phyloP scores from a whole-genome alignment of 2,113 vertebrate genomes.

The Leptocoma aspasia region DNA sequence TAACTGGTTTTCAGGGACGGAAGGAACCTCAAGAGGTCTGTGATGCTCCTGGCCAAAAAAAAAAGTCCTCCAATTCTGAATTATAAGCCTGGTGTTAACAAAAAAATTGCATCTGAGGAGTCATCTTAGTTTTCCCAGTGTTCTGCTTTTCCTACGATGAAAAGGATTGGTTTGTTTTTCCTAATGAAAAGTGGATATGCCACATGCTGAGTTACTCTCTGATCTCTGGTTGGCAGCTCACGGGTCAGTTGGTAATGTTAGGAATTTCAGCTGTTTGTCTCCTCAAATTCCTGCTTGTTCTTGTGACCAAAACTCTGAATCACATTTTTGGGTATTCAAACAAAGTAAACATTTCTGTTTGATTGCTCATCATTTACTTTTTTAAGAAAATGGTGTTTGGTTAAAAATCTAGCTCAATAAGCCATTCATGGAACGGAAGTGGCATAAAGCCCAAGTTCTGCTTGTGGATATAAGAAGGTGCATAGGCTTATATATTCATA shows the following conservation, averaged over 20 bases:
- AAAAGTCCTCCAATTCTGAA: not conserved
- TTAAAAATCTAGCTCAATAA: not conserved
- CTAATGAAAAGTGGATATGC: not conserved
- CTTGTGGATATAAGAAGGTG: not conserved
- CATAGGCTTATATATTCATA: not conserved
- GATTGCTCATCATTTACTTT: not conserved
- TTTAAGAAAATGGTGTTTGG: not conserved
- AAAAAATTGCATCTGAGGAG: not conserved
- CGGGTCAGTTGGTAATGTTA: not conserved
- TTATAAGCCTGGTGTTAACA: not conserved
- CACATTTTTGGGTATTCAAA: not conserved
- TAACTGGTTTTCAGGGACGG: not conserved
- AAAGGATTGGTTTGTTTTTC: not conserved
- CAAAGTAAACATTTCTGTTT: not conserved
- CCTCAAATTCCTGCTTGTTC: not conserved
- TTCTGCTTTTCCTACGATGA: not conserved
- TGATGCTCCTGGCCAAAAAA: not conserved
- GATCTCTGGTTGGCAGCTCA: not conserved
- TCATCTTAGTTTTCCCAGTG: not conserved
- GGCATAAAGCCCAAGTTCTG: not conserved
- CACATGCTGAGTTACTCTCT: not conserved
- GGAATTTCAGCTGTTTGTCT: not conserved
- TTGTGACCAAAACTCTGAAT: not conserved
- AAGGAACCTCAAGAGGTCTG: not conserved
- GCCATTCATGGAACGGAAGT: not conserved